These are phyloP conservation scores for Phasianus colchicus DNA, from an alignment of 2,113 vertebrate species.

Conservation along the genomic window DNA sequence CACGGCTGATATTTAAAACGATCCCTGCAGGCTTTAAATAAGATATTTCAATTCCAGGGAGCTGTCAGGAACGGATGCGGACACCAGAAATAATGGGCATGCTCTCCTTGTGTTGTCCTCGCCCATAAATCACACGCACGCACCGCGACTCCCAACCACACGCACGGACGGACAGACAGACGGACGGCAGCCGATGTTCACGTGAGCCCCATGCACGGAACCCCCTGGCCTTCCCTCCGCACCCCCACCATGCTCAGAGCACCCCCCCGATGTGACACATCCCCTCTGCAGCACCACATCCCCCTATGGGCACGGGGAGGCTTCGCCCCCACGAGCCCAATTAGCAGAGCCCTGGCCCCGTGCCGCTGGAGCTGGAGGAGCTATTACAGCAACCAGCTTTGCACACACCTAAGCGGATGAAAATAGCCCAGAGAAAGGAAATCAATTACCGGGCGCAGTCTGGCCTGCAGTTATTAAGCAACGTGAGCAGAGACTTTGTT, in stretches of 20 bases:
- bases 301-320: accelerated
- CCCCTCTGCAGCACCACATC: accelerated
- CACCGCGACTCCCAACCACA: neutral
- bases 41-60: slow-evolving; percentile 80
- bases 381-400: neutral
- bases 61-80: slow-evolving; percentile 77
- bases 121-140: slow-evolving; percentile 69
- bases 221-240: neutral
- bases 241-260: neutral
- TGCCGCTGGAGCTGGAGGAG: neutral
- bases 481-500: neutral
- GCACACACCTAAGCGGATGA: slow-evolving; percentile 34
- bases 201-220: neutral
- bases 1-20: slow-evolving; percentile 79
- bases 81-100: slow-evolving; percentile 71
- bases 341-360: neutral
- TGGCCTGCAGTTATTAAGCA: slow-evolving; percentile 33
- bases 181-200: neutral
- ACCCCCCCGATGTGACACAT: accelerated
- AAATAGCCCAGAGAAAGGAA: slow-evolving; percentile 54
- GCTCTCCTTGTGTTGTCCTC: slow-evolving; percentile 79
- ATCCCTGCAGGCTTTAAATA: slow-evolving; percentile 78
- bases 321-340: neutral
- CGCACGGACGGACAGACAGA: accelerated
- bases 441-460: slow-evolving; percentile 24